A percentile compares a stretch with the other conserved stretches of the same genome.
Evolutionary conservation across 2,797 vertebrate genomes (phyloP).

Genomic region (Aeoliscus strigatus): DNA sequence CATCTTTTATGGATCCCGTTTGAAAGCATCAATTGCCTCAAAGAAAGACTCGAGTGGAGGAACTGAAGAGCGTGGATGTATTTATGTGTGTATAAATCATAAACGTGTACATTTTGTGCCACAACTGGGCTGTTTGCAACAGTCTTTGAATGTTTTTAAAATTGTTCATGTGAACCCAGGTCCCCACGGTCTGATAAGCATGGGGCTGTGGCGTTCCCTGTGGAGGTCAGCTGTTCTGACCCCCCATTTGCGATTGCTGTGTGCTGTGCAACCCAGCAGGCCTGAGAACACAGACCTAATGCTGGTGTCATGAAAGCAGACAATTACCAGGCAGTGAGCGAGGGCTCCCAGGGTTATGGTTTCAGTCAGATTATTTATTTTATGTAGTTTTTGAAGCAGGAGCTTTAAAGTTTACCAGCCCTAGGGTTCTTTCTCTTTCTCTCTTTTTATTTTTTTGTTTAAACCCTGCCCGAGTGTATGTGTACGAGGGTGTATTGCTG

Average conservation of each 20-base stretch:
- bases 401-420: constrained; percentile 80
- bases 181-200: constrained; percentile 70
- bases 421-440: constrained; percentile 58
- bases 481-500: constrained; percentile 50
- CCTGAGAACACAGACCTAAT: constrained; percentile 72
- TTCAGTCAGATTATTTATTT: constrained; percentile 81
- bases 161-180: constrained; percentile 71
- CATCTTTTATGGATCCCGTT: constrained; percentile 75
- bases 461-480: constrained; percentile 48
- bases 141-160: constrained; percentile 68
- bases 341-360: constrained; percentile 77
- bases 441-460: constrained; percentile 23
- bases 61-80: constrained; percentile 18
- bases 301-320: constrained; percentile 78
- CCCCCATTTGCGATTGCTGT: constrained; percentile 67
- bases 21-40: constrained; percentile 72
- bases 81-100: constrained; percentile 14
- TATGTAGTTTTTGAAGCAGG: constrained; percentile 77
- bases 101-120: constrained; percentile 20
- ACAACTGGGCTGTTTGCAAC: constrained; percentile 66
- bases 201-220: constrained; percentile 67
- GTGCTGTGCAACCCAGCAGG: constrained; percentile 72
- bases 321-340: constrained; percentile 77
- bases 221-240: constrained; percentile 64
- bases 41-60: constrained; percentile 58